Evolutionary conservation across 2,888 invertebrate species (phyloP).

Genomic region (Troides aeacus): DNA sequence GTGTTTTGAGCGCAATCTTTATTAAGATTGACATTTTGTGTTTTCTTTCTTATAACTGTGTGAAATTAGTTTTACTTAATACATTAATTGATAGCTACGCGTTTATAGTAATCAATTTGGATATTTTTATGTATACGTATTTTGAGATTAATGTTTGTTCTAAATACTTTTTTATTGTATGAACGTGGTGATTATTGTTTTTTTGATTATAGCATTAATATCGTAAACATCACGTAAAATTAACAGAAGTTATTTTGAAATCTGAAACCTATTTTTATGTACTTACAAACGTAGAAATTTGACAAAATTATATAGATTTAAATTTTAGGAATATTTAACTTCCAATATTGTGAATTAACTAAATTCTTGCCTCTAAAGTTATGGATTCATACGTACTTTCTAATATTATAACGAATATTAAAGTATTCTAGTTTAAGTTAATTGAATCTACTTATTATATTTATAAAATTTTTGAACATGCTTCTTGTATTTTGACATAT

Average conservation of each 20-base stretch:
- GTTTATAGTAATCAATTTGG: conserved; percentile 9
- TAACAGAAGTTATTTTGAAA: too few relatives aligned
- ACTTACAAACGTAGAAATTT: too few relatives aligned
- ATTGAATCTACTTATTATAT: conserved; percentile 46
- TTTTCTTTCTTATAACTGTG: conserved; percentile 8
- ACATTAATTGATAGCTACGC: not conserved
- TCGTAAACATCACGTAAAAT: too few relatives aligned
- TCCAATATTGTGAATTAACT: not conserved
- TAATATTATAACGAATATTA: conserved; percentile 34
- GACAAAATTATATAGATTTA: too few relatives aligned
- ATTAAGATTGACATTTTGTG: conserved; percentile 29
- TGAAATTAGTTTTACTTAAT: conserved; percentile 19
- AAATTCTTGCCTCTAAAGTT: conserved; percentile 20
- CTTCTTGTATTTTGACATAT: conserved; percentile 31
- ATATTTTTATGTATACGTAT: conserved; percentile 9
- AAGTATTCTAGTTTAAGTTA: conserved; percentile 62
- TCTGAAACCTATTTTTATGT: too few relatives aligned
- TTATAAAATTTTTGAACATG: conserved; percentile 30
- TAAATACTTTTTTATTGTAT: not conserved
- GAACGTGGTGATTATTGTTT: not conserved
- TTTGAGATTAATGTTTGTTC: not conserved
- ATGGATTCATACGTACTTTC: conserved; percentile 35
- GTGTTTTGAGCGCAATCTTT: conserved; percentile 30
- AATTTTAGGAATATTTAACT: not conserved
- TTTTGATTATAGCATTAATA: too few relatives aligned